Evolutionary conservation across 2,797 vertebrate genomes (phyloP).

Genomic region (Pseudomugil tenellus): DNA sequence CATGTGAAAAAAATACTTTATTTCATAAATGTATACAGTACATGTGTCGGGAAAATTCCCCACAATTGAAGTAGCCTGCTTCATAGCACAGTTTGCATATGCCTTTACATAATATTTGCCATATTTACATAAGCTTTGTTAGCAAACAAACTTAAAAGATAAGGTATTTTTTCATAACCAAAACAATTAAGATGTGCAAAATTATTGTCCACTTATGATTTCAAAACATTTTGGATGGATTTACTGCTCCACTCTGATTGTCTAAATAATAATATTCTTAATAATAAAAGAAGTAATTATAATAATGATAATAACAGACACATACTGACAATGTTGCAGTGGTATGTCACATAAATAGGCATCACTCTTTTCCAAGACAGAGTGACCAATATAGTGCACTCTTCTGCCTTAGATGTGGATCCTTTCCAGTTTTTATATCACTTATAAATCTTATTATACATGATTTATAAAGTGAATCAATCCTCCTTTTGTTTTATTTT

Average conservation of each 20-base stretch:
- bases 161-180: constrained; percentile 39
- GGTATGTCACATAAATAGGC: constrained; percentile 53
- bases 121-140: constrained; percentile 68
- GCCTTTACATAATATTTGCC: constrained; percentile 60
- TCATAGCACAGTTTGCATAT: constrained; percentile 72
- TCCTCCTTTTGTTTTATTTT: constrained; percentile 25
- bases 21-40: constrained; percentile 82
- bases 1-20: constrained; percentile 84
- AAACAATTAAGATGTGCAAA: constrained; percentile 76
- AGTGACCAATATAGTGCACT: constrained; percentile 30
- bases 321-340: constrained; percentile 51
- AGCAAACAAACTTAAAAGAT: constrained; percentile 53
- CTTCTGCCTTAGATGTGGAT: constrained; percentile 1
- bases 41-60: constrained; percentile 54
- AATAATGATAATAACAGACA: constrained; percentile 48
- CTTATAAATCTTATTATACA: constrained; percentile 26
- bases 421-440: constrained; percentile 24
- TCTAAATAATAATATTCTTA: constrained; percentile 78
- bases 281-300: constrained; percentile 53
- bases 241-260: constrained; percentile 77
- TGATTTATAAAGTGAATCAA: constrained; percentile 28
- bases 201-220: constrained; percentile 54
- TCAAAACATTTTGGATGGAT: constrained; percentile 64
- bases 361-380: constrained; percentile 27
- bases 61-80: constrained; percentile 60